Evolutionary conservation across 1,140 invertebrate species (phyloP).

Genomic region (Bombus haemorrhoidalis): DNA sequence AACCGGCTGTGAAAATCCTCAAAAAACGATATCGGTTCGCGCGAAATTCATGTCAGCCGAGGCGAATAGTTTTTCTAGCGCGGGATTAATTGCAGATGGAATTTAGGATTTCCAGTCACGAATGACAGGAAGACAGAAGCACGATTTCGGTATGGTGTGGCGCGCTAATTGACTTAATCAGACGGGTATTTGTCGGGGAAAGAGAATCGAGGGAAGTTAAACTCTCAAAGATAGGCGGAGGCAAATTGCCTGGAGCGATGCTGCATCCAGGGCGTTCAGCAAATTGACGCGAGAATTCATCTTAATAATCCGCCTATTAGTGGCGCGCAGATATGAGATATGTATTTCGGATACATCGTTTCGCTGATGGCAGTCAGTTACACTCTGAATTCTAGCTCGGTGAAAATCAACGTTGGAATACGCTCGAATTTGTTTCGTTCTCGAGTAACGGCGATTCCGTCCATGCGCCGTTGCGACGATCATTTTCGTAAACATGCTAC

Average conservation of each 20-base stretch:
- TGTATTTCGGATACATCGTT: slow-evolving; percentile 32
- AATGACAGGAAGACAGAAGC: no score
- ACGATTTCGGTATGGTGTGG: no score
- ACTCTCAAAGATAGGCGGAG: slow-evolving; percentile 13
- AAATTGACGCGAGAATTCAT: slow-evolving; percentile 41
- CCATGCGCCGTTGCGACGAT: no score
- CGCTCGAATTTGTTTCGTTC: no score
- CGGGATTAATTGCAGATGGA: neutral
- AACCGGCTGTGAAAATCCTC: neutral
- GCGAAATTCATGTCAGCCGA: neutral
- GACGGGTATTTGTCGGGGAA: slow-evolving; percentile 49
- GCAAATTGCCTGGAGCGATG: slow-evolving; percentile 45
- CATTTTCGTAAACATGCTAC: no score
- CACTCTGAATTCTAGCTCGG: neutral
- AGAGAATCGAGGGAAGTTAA: slow-evolving; percentile 48
- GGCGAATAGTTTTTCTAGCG: neutral
- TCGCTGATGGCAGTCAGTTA: neutral
- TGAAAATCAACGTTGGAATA: slow-evolving; percentile 1
- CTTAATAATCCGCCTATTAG: slow-evolving; percentile 52
- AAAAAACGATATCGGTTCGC: neutral
- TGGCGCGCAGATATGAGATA: neutral
- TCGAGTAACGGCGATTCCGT: no score
- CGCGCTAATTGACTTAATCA: slow-evolving; percentile 47
- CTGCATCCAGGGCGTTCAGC: slow-evolving; percentile 11
- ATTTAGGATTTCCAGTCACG: no score